Conservation (phyloP, 2,797 vertebrate genomes). For the Glyptemys insculpta region DNA sequence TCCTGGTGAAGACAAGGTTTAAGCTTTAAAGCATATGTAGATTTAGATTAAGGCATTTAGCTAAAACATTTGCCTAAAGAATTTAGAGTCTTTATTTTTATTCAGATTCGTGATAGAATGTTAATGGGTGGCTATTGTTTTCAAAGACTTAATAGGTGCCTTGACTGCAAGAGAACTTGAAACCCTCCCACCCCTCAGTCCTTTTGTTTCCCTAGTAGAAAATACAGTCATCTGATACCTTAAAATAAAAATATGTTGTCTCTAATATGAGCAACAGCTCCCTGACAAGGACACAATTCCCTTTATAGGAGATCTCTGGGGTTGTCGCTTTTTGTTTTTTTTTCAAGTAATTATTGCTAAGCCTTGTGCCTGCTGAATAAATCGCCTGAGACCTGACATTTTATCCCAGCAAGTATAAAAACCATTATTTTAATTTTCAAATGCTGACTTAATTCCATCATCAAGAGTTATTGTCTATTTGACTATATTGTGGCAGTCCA, state of each 20-base stretch:
- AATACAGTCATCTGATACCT: not conserved
- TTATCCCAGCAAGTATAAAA: constrained; percentile 27
- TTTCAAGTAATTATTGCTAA: constrained; percentile 21
- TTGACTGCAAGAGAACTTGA: not conserved
- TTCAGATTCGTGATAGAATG: not conserved
- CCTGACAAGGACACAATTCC: not conserved
- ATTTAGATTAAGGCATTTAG: constrained; percentile 9
- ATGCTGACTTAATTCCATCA: constrained; percentile 43
- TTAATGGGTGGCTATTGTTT: not conserved
- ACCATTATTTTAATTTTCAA: constrained; percentile 24
- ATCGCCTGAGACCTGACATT: constrained; percentile 1
- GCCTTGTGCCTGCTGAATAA: not conserved
- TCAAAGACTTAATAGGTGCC: not conserved
- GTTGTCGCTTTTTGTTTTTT: not conserved
- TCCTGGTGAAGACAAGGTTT: not conserved
- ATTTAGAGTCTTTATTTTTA: constrained; percentile 2
- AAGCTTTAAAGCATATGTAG: not conserved
- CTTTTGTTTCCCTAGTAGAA: constrained; percentile 7
- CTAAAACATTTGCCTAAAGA: not conserved
- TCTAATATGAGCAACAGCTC: not conserved
- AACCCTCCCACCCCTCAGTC: not conserved
- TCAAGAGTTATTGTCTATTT: constrained; percentile 4
- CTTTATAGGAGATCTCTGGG: not conserved
- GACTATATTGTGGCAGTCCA: not conserved
- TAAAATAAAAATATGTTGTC: not conserved